These are phyloP conservation scores for Heteropelma amictum DNA, from an alignment of 2,888 invertebrate species.

Conservation along the genomic window DNA sequence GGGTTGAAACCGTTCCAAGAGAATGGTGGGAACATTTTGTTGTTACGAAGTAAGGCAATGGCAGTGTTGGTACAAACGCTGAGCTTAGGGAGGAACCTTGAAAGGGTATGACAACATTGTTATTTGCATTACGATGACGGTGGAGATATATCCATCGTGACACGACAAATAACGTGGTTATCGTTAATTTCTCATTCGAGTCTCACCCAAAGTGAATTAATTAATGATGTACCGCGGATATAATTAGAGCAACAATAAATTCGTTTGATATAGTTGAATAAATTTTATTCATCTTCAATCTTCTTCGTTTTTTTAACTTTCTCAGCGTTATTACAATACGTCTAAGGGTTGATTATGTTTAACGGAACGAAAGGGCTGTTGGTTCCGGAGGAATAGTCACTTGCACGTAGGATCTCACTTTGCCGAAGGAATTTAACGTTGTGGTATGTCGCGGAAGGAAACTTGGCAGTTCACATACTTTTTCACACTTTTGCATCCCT, in stretches of 20 bases:
- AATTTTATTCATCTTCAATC: too few relatives aligned
- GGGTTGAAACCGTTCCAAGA: background rate
- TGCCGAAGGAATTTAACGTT: background rate
- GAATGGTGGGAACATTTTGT: slow-evolving; percentile 17
- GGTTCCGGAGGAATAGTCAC: slow-evolving; percentile 15
- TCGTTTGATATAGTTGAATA: too few relatives aligned
- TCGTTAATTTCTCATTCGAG: slow-evolving; percentile 19
- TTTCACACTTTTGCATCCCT: slow-evolving; percentile 26
- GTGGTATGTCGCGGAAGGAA: background rate
- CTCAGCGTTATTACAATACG: background rate
- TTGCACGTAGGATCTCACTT: background rate
- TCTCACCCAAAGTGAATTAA: slow-evolving; percentile 24
- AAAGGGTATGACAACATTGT: slow-evolving; percentile 15
- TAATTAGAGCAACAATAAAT: too few relatives aligned
- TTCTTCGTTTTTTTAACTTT: background rate
- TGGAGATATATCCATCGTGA: background rate
- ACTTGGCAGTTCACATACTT: slow-evolving; percentile 18
- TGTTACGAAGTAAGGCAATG: slow-evolving; percentile 46
- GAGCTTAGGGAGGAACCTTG: background rate
- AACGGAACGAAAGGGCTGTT: too few relatives aligned
- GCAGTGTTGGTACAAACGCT: slow-evolving; percentile 10
- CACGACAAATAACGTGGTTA: slow-evolving; percentile 18
- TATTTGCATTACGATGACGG: background rate
- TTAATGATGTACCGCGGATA: background rate
- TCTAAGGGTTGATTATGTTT: too few relatives aligned